Base-by-base conservation (phyloP, 2,888 invertebrate species). In the Cerastis rubricosa region DNA sequence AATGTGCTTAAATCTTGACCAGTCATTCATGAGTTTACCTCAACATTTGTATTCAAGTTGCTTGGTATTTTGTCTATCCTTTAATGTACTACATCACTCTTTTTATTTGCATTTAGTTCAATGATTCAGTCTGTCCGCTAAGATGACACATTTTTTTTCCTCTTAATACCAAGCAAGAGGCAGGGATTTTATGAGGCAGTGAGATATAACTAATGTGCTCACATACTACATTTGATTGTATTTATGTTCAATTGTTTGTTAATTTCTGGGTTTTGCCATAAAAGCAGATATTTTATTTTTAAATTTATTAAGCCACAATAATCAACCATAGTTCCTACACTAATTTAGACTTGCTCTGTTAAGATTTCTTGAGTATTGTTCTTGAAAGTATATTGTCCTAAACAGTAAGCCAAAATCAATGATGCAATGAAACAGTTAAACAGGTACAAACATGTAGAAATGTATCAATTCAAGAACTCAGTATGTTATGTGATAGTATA, bases 21-120 rank as follows among this genome's bases (percentile, higher is more conserved):
- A 66, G 43, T 29, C 83, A 84, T 83, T 85, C 86, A 84, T 70
- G 59, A 83, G 54, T 85, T 84, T 85, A 78, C 86, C 65, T 78
- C 57, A 74, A 59, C 86, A 86, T 86, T 84, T 74, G 76, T 78
- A 84, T 85, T 85, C 83, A 54, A 64, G n/a, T 22, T 65, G 70
- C 49, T 65, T 47, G 40, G 54, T 77, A 77, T 77, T 76, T 72
- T 51, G 51, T 19, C n/a, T 64, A 14, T 29, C 45, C 22, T 57
- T 35, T 12, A 59, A 43, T 64, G 14, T n/a, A 63, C 40, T 59
- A 67, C 47, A 61, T 61, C 45, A 81, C 14, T 51, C 45, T 29
- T 57, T 69, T 35, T 22, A 76, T 72, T 73, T 54, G 12, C 2
- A 47, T 68, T 65, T 65, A 51, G n/a, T 51, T 71, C 9, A 59